A percentile compares a stretch with the other conserved stretches of the same genome.
phyloP scores from a whole-genome alignment of 2,113 vertebrate genomes.

The Corythornis cristatus region DNA sequence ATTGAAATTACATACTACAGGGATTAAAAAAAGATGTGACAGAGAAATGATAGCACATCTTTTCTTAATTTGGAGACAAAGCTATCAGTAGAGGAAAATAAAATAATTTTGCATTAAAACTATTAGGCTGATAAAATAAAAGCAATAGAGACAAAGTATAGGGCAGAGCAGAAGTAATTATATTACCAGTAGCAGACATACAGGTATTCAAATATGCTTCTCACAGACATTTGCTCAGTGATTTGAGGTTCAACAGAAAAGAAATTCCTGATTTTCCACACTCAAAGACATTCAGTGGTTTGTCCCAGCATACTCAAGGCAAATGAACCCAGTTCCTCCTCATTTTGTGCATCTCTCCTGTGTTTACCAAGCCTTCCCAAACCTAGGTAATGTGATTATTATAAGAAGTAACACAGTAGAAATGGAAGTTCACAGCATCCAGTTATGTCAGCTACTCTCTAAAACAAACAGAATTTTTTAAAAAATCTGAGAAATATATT shows the following conservation, averaged over 20 bases:
- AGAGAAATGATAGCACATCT: neutral
- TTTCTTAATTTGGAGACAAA: neutral
- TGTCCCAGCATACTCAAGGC: neutral
- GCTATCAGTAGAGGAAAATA: neutral
- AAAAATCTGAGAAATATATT: neutral
- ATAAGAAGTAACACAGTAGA: neutral
- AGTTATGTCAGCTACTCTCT: neutral
- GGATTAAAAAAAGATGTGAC: neutral
- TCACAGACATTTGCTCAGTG: neutral
- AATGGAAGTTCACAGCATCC: neutral
- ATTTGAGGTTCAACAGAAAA: neutral
- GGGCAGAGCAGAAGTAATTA: neutral
- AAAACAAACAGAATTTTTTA: neutral
- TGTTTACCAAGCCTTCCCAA: neutral
- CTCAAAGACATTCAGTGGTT: neutral
- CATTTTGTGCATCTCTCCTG: accelerated
- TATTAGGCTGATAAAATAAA: neutral
- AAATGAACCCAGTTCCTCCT: neutral
- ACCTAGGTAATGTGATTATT: neutral
- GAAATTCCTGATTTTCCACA: neutral
- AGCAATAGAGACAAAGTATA: neutral
- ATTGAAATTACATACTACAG: neutral
- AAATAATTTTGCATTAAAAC: neutral
- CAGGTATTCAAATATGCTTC: neutral
- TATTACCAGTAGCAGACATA: neutral